Evolutionary conservation across 2,888 invertebrate genomes (phyloP), one percentile per base, ranked within the genome.

Genomic region (Anthophora plumipes): DNA sequence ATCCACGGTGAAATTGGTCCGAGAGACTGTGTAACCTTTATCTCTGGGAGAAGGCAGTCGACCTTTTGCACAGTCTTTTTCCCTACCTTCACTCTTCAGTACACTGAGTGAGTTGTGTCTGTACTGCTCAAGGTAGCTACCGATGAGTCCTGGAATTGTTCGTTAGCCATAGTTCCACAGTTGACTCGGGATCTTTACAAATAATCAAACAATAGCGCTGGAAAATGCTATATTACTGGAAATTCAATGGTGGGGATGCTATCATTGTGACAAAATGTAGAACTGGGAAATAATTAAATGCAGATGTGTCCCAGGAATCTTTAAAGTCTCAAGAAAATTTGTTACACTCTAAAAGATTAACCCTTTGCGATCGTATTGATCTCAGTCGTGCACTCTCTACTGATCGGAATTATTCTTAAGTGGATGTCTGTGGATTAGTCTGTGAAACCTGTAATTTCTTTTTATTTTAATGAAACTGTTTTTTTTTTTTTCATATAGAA

Each of bases 1-100:
- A 76, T 54, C 69, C 64, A 25, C 54, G 41, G 55, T 67, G 79
- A 72, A 83, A 77, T 83, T 79, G 75, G 64, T 64, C 75, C 61
- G 61, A 67, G 64, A 67, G 66, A 79, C 77, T 68, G 69, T 77
- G 69, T 80, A 85, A 84, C 83, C 80, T 83, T 83, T 79, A 79
- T 79, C 79, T 69, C 59, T 43, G 74, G 31, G 25, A 46, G 39
- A 71, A 71, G 66, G 61, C 77, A 37, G 77, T 67, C 80, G 80
- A 80, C 71, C 77, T 80, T 31, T 74, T 79, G 59, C 54, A 31
- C 59, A 60, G 55, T 43, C 39, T 48, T 64, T 54, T n/a, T 54
- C 43, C 41, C 11, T 37, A 9, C n/a, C n/a, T 55, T 8, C 22
- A 20, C 37, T 57, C 31, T 8, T 14, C 11, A 8, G 9, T n/a